Conservation (phyloP, 2,113 vertebrate species). For the Protobothrops mucrosquamatus region DNA sequence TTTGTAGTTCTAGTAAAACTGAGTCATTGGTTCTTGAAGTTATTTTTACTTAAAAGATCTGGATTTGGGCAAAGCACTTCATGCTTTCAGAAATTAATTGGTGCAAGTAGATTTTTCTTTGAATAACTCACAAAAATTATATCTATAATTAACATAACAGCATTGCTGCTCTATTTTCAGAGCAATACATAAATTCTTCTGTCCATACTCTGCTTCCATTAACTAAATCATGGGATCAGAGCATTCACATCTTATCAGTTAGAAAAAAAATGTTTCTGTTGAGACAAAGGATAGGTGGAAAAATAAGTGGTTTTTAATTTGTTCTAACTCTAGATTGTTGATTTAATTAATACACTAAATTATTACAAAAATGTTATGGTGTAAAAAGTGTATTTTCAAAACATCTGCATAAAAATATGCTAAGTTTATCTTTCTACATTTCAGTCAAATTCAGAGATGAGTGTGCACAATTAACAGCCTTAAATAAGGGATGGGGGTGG, state of each 20-base stretch:
- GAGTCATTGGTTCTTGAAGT: not conserved
- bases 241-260: not conserved
- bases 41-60: not conserved
- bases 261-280: not conserved
- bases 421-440: constrained; percentile 1
- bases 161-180: not conserved
- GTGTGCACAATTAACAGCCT: not conserved
- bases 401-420: constrained; percentile 13
- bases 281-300: not conserved
- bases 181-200: not conserved
- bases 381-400: not conserved
- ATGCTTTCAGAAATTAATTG: not conserved
- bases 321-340: constrained; percentile 3
- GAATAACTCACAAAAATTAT: not conserved
- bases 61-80: not conserved
- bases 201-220: not conserved
- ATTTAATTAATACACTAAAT: constrained; percentile 1
- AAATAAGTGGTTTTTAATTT: not conserved
- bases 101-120: not conserved
- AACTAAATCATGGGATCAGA: not conserved
- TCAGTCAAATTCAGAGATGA: fast-evolving
- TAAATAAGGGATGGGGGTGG: constrained; percentile 3
- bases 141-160: not conserved
- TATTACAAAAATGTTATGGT: constrained; percentile 29
- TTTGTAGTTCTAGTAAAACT: not conserved